These are phyloP conservation scores for Bombus waltoni DNA, from an alignment of 1,140 invertebrate species.

Conservation along the genomic window DNA sequence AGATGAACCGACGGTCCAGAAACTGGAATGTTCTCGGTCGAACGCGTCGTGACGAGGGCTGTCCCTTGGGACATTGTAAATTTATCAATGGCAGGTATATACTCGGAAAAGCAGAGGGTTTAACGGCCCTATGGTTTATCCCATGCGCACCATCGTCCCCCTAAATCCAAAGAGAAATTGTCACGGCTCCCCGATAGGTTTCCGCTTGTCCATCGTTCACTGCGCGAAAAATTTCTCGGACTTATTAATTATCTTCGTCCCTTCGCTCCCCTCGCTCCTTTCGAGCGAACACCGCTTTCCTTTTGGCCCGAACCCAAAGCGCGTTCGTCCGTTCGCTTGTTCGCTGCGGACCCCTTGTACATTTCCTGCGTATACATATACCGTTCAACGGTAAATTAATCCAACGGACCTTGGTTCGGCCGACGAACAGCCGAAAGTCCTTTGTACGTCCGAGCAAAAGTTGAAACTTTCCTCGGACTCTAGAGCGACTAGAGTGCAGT, in stretches of 20 bases:
- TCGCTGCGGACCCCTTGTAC: slow-evolving; percentile 16
- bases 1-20: neutral
- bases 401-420: slow-evolving; percentile 3
- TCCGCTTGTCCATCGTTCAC: neutral
- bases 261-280: neutral
- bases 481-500: too few species aligned
- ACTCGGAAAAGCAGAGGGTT: slow-evolving; percentile 20
- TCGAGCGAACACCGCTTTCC: slow-evolving; percentile 2
- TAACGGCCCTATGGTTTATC: slow-evolving; percentile 35
- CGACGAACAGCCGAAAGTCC: neutral
- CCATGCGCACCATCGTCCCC: neutral
- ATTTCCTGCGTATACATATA: neutral
- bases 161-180: slow-evolving; percentile 37
- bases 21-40: neutral
- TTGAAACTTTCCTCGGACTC: too few species aligned
- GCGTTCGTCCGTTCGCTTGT: neutral
- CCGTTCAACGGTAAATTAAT: slow-evolving; percentile 13
- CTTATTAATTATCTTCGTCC: slow-evolving; percentile 38
- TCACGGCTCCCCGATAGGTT: slow-evolving; percentile 19
- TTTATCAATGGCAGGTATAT: slow-evolving; percentile 34
- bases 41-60: slow-evolving; percentile 5
- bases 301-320: slow-evolving; percentile 6
- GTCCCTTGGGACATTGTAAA: slow-evolving; percentile 24
- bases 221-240: slow-evolving; percentile 18
- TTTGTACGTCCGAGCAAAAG: too few species aligned